A percentile compares a stretch with the other conserved stretches of the same genome.
phyloP scores from a whole-genome alignment of 2,797 vertebrate genomes.

The Chloroceryle amazona region DNA sequence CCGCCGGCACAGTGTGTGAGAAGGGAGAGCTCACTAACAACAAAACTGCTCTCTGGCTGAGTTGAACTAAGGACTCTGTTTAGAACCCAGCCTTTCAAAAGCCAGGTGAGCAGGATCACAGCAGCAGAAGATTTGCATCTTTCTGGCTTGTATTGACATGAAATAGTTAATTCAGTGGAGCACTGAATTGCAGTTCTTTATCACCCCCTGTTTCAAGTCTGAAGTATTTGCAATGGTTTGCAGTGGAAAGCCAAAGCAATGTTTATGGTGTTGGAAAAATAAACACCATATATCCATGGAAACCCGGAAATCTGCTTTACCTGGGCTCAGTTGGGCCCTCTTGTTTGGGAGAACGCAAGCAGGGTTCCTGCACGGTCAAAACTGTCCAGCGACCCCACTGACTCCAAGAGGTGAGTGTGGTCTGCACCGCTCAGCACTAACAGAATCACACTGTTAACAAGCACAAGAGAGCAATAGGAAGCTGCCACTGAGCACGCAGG shows the following conservation, averaged over 20 bases:
- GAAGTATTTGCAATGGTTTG: slow-evolving; percentile 20
- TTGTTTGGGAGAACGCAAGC: too few relatives aligned
- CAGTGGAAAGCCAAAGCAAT: background rate
- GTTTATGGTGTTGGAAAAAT: background rate
- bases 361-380: background rate
- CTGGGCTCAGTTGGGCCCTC: background rate
- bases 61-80: background rate
- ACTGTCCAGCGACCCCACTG: background rate
- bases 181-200: background rate
- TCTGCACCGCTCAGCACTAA: accelerated
- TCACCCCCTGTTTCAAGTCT: background rate
- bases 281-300: background rate
- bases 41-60: background rate
- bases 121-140: background rate
- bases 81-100: background rate
- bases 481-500: background rate
- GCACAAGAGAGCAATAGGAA: accelerated
- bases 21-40: accelerated
- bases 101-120: background rate
- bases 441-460: background rate
- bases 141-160: background rate
- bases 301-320: background rate
- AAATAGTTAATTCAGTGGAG: background rate
- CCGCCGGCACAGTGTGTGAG: background rate
- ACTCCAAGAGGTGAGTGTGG: background rate